phyloP scores from a whole-genome alignment of 2,113 vertebrate genomes.

The Zeus faber region DNA sequence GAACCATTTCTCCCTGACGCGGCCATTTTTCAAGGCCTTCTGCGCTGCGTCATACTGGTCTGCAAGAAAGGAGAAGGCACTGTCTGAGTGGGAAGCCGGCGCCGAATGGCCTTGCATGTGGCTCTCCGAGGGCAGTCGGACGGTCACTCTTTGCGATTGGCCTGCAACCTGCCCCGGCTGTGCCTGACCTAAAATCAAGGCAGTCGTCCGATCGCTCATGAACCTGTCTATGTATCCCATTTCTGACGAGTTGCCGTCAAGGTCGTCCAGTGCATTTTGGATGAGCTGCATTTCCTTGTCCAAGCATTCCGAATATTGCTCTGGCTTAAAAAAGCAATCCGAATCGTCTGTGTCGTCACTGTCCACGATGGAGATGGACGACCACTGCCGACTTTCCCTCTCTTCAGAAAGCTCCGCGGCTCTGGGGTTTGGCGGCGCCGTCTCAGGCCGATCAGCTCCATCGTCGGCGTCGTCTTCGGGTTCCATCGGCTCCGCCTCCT shows the following conservation, averaged over 20 bases:
- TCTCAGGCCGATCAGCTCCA: conserved; percentile 13
- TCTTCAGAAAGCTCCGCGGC: conserved; percentile 26
- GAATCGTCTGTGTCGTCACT: conserved; percentile 45
- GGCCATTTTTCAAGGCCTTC: conserved; percentile 28
- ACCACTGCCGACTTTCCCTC: conserved; percentile 53
- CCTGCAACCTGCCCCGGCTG: conserved; percentile 28
- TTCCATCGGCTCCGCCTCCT: no score
- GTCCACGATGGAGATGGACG: conserved; percentile 36
- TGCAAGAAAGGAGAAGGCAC: no score
- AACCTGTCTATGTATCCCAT: conserved; percentile 29
- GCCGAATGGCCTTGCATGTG: no score
- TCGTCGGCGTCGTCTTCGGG: not conserved
- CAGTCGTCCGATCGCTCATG: conserved; percentile 25
- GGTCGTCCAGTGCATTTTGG: conserved; percentile 59
- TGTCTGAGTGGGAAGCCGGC: no score
- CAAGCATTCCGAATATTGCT: conserved; percentile 39
- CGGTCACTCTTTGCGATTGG: no score
- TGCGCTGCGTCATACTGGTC: conserved; percentile 20
- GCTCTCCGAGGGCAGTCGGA: no score
- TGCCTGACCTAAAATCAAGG: conserved; percentile 24
- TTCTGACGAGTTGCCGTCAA: conserved; percentile 43
- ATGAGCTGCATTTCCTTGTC: conserved; percentile 62
- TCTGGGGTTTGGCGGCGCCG: conserved; percentile 18
- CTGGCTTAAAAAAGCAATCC: conserved; percentile 50
- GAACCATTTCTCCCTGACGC: conserved; percentile 72